Evolutionary conservation across 2,797 vertebrate species (phyloP), one percentile per base, ranked within the genome.

Genomic region (Craterocephalus amniculus): DNA sequence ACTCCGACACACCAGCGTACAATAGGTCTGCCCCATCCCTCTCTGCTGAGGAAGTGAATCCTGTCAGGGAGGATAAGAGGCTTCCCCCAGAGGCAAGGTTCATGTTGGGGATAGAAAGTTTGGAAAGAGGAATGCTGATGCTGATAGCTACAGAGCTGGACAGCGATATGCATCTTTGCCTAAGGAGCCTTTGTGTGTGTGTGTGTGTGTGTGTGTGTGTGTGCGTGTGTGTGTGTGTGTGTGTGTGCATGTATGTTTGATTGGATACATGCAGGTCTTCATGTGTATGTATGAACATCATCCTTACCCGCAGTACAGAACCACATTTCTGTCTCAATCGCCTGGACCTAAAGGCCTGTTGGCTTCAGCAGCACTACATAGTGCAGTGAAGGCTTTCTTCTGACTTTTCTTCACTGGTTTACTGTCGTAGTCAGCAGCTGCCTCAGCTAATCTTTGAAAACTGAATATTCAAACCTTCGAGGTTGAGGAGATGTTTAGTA

Each of bases 31-130:
- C 83, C 79, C 80, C 73, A 57, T 80, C 70, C 11, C 29, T 52
- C 49, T 76, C 58, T 61, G 38, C 68, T 83, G 80, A 92, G 93
- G 93, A 94, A 93, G 92, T 91, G 84, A 88, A 91, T 94, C 90
- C 91, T 92, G 91, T 92, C 91, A 89, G 87, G 68, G 78, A 87
- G 88, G 86, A 92, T 90, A 81, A 86, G 88, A 88, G 78, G 74
- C 74, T 84, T 81, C 85, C 87, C 29, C 87, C 57, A 29, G 66
- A 85, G 89, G 85, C 73, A 27, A 75, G 80, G 89, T 90, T 92
- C 88, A 90, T 22, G 52, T 72, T 74, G 26, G 73, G 86, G 79
- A 84, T 83, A 87, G 78, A 86, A 65, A 86, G 80, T 87, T 83
- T 6, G 69, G 68, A 83, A 85, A 78, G 78, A 78, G 80, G 81